A percentile compares a stretch with the other conserved stretches of the same genome.
These are phyloP conservation scores for Philhelius pedissequus DNA, from an alignment of 2,888 invertebrate species.

Conservation along the genomic window DNA sequence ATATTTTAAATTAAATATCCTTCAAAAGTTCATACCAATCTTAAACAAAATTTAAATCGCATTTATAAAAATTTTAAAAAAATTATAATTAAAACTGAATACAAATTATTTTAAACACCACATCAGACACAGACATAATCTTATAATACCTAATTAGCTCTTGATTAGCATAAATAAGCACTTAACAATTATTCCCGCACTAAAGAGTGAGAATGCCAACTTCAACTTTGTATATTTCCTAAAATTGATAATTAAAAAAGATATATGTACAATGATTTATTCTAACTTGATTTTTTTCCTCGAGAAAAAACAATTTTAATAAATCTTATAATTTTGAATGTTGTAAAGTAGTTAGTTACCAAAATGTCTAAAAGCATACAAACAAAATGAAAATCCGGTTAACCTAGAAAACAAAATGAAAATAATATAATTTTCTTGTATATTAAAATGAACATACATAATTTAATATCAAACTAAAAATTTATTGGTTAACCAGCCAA, in stretches of 20 bases:
- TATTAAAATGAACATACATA: constrained; percentile 1
- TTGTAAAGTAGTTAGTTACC: background rate
- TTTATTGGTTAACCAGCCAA: constrained; percentile 27
- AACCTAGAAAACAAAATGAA: background rate
- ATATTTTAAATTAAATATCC: no score
- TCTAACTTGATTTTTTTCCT: no score
- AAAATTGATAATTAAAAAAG: background rate
- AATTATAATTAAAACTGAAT: no score
- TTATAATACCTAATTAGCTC: background rate
- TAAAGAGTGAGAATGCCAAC: background rate
- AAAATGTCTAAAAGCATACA: background rate
- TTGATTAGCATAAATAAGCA: background rate
- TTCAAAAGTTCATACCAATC: no score
- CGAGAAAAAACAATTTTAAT: background rate
- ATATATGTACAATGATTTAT: no score
- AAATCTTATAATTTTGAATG: background rate
- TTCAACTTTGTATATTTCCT: constrained; percentile 9
- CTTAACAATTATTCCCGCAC: background rate
- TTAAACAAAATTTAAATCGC: no score
- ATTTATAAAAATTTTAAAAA: no score
- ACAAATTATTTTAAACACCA: background rate
- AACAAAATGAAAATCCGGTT: constrained; percentile 24
- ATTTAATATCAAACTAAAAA: constrained; percentile 12
- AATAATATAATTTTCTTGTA: constrained; percentile 8
- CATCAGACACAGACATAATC: background rate